A percentile compares a stretch with the other conserved stretches of the same genome.
Evolutionary conservation across 2,797 vertebrate species (phyloP).

Genomic region (Crocidura indochinensis): DNA sequence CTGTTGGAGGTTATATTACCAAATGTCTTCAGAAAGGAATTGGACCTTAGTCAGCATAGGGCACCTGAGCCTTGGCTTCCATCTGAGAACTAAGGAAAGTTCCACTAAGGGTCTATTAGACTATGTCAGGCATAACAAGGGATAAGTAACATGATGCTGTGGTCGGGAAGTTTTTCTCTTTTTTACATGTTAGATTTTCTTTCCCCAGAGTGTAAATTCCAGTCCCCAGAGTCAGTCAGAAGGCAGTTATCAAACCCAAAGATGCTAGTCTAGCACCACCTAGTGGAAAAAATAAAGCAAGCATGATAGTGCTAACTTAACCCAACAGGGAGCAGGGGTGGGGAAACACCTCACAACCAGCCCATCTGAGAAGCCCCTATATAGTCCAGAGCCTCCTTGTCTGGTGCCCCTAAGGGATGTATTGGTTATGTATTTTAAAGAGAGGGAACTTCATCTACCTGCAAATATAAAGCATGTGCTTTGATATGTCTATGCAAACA

Average conservation of each 20-base stretch:
- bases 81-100: not conserved
- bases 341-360: not conserved
- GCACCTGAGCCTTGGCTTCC: not conserved
- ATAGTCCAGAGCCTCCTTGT: not conserved
- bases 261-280: conserved; percentile 81
- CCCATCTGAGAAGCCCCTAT: not conserved
- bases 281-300: conserved; percentile 68
- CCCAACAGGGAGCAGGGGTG: not conserved
- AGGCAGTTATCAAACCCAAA: conserved; percentile 52
- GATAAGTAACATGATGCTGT: not conserved
- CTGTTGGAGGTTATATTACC: not conserved
- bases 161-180: conserved; percentile 28
- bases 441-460: no score
- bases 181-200: not conserved
- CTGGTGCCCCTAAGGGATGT: not conserved
- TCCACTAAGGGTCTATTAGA: not conserved
- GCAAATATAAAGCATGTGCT: no score
- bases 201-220: not conserved
- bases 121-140: not conserved
- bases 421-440: not conserved
- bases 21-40: not conserved
- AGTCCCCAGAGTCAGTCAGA: not conserved
- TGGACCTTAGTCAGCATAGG: not conserved
- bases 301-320: not conserved
- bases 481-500: no score